Evolutionary conservation across 2,888 invertebrate genomes (phyloP), one percentile per base, ranked within the genome.

Genomic region (Nymphalis polychloros): DNA sequence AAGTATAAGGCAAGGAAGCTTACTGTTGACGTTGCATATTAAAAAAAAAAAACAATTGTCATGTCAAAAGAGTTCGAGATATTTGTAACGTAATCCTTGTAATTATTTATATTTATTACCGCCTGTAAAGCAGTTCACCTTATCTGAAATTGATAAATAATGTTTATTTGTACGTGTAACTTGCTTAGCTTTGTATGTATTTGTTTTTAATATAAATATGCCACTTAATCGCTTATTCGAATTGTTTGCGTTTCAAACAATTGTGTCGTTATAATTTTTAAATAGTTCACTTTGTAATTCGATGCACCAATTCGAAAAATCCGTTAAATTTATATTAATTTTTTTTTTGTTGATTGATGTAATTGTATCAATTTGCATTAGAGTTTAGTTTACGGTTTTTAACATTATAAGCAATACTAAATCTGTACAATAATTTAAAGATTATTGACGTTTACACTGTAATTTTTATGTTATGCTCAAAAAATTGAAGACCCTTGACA

Each of bases 161-260:
- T 31, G 8, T 55, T 55, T 55, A n/a, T 55, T 31, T 55, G 55
- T 55, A 31, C 19, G 31, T n/a, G 17, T 41, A 41, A 41, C 41
- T 41, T 13, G 13, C 13, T 55, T 13, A 10, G 13, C n/a, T n/a
- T 7, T 55, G 55, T 55, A 6, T 55, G 8, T 55, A 55, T 27
- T 55, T 31, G 27, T 55, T 23, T 55, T 35, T 55, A n/a, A 17
- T 8, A 31, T 31, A 35, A 17, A 35, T n/a, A 19, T n/a, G 35
- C 8, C 31, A 7, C 31, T 55, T 55, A 55, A 55, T 17, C 16
- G 31, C 16, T 31, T 31, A 35, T 31, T 31, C 31, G n/a, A 8
- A 55, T 55, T 20, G 17, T 55, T 55, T 55, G n/a, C n/a, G 8
- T n/a, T 17, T 35, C 8, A 55, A 31, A 17, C 23, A 20, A 16